These are phyloP conservation scores for Catocala fraxini DNA, from an alignment of 2,888 invertebrate genomes.

Conservation along the genomic window DNA sequence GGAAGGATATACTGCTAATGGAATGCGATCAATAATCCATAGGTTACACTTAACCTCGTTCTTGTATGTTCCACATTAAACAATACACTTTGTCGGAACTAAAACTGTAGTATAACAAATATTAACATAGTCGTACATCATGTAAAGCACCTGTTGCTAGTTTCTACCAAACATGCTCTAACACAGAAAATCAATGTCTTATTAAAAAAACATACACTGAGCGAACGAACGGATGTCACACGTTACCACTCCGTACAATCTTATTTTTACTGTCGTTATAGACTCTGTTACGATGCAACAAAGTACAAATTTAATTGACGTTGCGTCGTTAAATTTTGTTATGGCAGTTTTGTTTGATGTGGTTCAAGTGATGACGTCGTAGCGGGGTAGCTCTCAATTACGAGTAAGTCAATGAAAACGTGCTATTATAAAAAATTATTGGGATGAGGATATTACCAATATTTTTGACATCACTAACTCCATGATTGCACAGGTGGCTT, in stretches of 20 bases:
- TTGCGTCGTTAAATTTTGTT: conserved; percentile 40
- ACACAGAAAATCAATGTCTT: conserved; percentile 74
- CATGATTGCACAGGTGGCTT: too few relatives aligned
- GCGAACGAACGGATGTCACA: conserved; percentile 69
- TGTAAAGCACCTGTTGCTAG: conserved; percentile 21
- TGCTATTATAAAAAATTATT: too few relatives aligned
- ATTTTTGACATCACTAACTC: too few relatives aligned
- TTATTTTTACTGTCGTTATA: conserved; percentile 48
- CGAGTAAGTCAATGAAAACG: background rate
- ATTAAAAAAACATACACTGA: conserved; percentile 74
- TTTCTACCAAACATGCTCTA: conserved; percentile 23
- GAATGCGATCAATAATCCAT: too few relatives aligned
- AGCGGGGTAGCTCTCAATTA: conserved; percentile 15
- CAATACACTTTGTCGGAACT: conserved; percentile 2
- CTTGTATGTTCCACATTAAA: background rate
- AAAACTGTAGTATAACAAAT: conserved; percentile 12
- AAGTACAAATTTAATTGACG: conserved; percentile 68
- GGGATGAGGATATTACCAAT: too few relatives aligned
- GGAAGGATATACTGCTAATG: too few relatives aligned
- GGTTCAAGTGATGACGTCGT: conserved; percentile 42
- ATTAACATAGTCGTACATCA: conserved; percentile 8
- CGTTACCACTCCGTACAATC: conserved; percentile 57
- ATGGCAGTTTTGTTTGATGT: conserved; percentile 32
- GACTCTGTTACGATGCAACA: conserved; percentile 66
- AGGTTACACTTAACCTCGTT: background rate